Evolutionary conservation across 1,140 invertebrate genomes (phyloP), one percentile per base, ranked within the genome.

Genomic region (Camponotus vicinus): DNA sequence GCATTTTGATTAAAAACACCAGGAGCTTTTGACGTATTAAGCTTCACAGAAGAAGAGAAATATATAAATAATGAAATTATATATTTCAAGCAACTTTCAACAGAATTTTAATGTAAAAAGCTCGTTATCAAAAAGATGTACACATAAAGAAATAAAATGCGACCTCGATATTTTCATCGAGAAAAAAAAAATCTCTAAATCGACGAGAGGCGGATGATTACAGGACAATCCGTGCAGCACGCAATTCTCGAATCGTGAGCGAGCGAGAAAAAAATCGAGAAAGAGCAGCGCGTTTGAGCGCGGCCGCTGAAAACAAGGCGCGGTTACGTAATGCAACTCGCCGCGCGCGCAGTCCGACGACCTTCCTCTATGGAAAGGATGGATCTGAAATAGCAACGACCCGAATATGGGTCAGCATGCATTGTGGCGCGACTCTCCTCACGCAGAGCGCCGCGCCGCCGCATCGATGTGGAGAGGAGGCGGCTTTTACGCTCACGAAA

Each of bases 331-430:
- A 93, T 92, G 92, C 93, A 93, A 93, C 80, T 87, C 67, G 85
- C 83, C 55, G 79, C 79, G 79, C 79, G 87, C 91, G 87, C 86
- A 89, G 86, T 91, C 85, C 91, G 91, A 94, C 93, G 94, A 95
- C 94, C 95, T 95, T 95, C 94, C 94, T 95, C 94, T 95, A 94
- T 94, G 93, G 94, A 94, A 94, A 95, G 94, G 94, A 95, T 95
- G 93, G 93, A 95, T 95, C 94, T 94, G 94, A 95, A 95, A 95
- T 95, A 95, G 94, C 93, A 95, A 95, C 94, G 94, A 95, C 94
- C 94, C 94, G 94, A 95, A 95, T 95, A 95, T 95, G 92, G 95
- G 95, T 95, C 95, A 95, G 93, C 94, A 92, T 95, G 94, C 94
- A 95, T 94, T 94, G 94, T 94, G 89, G 88, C 93, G 91, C 94